A percentile compares a stretch with the other conserved stretches of the same genome.
Conservation (phyloP, 2,888 invertebrate species). For the Drosophila falleni region DNA sequence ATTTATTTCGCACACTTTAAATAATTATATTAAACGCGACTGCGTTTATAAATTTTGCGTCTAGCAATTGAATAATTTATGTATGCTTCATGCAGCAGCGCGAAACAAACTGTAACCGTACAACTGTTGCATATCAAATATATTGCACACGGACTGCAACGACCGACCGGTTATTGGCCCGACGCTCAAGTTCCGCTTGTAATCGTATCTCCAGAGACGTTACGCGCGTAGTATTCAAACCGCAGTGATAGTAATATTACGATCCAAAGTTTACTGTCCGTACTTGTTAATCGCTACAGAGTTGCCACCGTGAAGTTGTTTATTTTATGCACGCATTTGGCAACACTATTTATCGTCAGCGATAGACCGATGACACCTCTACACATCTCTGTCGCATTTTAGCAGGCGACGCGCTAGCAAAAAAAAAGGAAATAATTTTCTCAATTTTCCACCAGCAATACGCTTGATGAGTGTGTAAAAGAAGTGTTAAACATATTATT, state of each 20-base stretch:
- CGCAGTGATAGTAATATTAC: not conserved
- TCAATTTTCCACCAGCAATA: slow-evolving; percentile 37
- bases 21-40: slow-evolving; percentile 3
- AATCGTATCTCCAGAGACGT: not conserved
- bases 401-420: slow-evolving; percentile 62
- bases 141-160: not conserved
- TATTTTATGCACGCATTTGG: not conserved
- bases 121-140: not conserved
- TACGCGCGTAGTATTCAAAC: slow-evolving; percentile 46
- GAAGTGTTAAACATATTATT: not conserved
- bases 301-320: slow-evolving; percentile 24
- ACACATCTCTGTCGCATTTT: slow-evolving; percentile 50
- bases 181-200: not conserved
- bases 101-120: slow-evolving; percentile 15
- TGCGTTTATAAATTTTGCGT: not conserved
- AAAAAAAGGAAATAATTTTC: slow-evolving; percentile 44
- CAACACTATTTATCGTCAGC: slow-evolving; percentile 16
- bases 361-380: slow-evolving; percentile 29
- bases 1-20: slow-evolving; percentile 27
- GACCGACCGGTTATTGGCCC: slow-evolving; percentile 3
- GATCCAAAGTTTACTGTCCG: not conserved
- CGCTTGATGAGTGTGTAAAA: slow-evolving; percentile 22
- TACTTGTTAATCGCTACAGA: slow-evolving; percentile 1
- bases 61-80: slow-evolving; percentile 22
- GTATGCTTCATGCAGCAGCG: slow-evolving; percentile 16